Evolutionary conservation across 2,888 invertebrate species (phyloP), one percentile per base, ranked within the genome.

Genomic region (Tachystola acroxantha): DNA sequence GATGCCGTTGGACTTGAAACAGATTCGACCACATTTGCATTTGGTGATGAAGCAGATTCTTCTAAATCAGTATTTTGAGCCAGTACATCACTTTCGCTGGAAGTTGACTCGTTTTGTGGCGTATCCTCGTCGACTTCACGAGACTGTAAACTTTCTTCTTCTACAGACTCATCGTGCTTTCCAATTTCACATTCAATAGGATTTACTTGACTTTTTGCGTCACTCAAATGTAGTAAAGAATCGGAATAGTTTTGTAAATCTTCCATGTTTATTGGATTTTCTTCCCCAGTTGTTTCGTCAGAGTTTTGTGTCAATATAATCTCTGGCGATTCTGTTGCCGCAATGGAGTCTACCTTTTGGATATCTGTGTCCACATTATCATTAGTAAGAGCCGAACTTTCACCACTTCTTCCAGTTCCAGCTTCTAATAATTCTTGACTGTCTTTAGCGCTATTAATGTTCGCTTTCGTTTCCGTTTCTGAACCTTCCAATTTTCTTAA

Each of bases 231-330:
- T 36, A 80, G 52, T 46, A 79, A 53, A 10, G 64, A 59, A 53
- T 79, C 55, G 3, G 80, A 78, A 46, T 75, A 57, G 11, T 64
- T 56, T 56, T 81, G 76, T 42, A 80, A 58, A 44, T 81, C 80
- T 32, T 60, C 43, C 26, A 64, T 54, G 30, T 56, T 45, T 1
- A 58, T 13, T 11, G 33, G 7, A 11, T 25, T 36, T 20, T 34
- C 10, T 31, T 14, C 36, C 5, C 50, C 5, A 59, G 32, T 33
- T 34, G 26, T 32, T 19, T 39, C 26, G 13, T 29, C 36, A 32
- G 20, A 32, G 11, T 41, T 31, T 19, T n/a, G 1, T 5, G 20
- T 6, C 9, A 3, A 9, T 20, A 9, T 7, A 20, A 20, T n/a
- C 24, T n/a, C n/a, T 2, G n/a, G 24, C 20, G 20, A n/a, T 24